Conservation (phyloP, 2,888 invertebrate species). For the Drosophila prolongata region DNA sequence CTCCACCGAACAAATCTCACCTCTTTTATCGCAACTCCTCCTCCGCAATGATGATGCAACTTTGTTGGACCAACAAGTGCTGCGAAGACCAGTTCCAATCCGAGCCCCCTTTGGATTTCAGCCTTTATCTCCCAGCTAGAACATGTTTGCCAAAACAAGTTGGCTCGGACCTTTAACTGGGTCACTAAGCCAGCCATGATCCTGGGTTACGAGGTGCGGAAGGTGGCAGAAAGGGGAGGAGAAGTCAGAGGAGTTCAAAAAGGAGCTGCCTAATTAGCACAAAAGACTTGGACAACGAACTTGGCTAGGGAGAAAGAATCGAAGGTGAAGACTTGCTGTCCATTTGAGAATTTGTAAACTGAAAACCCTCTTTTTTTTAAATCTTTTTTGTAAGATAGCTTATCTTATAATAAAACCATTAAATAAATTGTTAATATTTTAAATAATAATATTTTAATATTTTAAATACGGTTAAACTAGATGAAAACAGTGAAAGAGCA, state of each 20-base stretch:
- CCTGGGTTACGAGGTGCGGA: neutral
- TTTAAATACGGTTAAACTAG: too few species aligned
- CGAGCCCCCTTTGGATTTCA: neutral
- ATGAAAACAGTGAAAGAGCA: too few species aligned
- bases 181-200: slow-evolving; percentile 58
- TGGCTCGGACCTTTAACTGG: slow-evolving; percentile 72
- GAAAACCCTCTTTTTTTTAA: too few species aligned
- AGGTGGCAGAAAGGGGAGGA: neutral
- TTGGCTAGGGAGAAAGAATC: neutral
- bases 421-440: too few species aligned
- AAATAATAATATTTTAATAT: too few species aligned
- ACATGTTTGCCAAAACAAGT: slow-evolving; percentile 71
- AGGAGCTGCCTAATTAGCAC: slow-evolving; percentile 56
- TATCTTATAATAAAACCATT: too few species aligned
- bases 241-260: neutral
- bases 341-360: too few species aligned
- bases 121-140: slow-evolving; percentile 51
- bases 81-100: slow-evolving; percentile 56
- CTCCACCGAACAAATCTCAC: slow-evolving; percentile 1
- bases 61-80: slow-evolving; percentile 50
- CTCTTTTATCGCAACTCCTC: slow-evolving; percentile 36
- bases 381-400: too few species aligned
- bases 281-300: slow-evolving; percentile 62
- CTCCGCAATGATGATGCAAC: slow-evolving; percentile 70
- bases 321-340: neutral